phyloP scores from a whole-genome alignment of 2,113 vertebrate genomes.

The Ceyx margarethae region DNA sequence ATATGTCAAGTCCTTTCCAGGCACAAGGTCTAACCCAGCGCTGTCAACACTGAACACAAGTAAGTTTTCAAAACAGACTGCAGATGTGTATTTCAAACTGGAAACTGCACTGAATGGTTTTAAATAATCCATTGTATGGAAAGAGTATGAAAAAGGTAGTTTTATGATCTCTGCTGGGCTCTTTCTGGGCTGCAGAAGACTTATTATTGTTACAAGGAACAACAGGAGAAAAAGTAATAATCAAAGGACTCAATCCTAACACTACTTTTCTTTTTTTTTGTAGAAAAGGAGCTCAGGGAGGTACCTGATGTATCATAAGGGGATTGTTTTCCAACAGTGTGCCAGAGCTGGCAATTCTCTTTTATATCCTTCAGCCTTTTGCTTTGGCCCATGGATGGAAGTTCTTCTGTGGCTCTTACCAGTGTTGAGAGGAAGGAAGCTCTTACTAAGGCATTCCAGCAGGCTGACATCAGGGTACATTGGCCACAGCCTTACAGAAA shows the following conservation, averaged over 20 bases:
- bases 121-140: background rate
- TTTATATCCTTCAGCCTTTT: background rate
- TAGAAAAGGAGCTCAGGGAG: background rate
- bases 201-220: background rate
- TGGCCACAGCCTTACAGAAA: slow-evolving; percentile 27
- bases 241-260: background rate
- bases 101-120: background rate
- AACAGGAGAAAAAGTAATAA: background rate
- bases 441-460: slow-evolving; percentile 57
- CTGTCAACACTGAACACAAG: background rate
- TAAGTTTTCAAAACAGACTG: background rate
- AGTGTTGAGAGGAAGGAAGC: slow-evolving; percentile 38
- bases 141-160: background rate
- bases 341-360: background rate
- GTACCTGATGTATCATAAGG: background rate
- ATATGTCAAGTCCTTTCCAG: background rate
- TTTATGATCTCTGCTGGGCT: background rate
- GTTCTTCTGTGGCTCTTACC: background rate
- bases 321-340: background rate
- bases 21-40: background rate
- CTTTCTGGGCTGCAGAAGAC: background rate
- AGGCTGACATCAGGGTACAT: slow-evolving; percentile 29
- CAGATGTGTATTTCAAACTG: background rate
- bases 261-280: background rate
- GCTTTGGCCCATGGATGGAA: background rate